Base-by-base conservation (phyloP, 2,113 vertebrate genomes). In the Callionymus lyra region DNA sequence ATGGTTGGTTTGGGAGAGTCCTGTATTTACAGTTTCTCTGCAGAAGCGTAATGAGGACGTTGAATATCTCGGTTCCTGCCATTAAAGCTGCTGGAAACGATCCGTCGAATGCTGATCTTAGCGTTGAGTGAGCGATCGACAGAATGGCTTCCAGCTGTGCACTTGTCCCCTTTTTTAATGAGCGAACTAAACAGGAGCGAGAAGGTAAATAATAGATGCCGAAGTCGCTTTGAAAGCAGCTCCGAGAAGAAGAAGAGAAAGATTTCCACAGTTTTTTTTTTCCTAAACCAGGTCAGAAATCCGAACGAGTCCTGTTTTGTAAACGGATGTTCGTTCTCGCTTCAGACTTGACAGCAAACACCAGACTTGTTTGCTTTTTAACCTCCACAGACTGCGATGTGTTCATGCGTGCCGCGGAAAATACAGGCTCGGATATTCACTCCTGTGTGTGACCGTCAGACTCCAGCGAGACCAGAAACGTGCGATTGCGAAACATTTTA, bases 121-220 rank as follows among this genome's bases (percentile, higher is more conserved):
- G 6, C 8, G 16, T 47, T 43, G 36, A 40, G 14, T 41, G 38
- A 50, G 47, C 38, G 45, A 44, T 47, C 39, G 56, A 18, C 35
- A 57, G 38, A 35, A 48, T 27, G 16, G 33, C 51, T 47, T 53
- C 43, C 47, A 56, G 47, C 44, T 49, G 45, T 48, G 51, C 51
- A 10, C 66, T 59, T 64, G 49, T 53, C 17, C 50, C 61, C 50
- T 65, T 65, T 56, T 65, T 64, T 39, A 56, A 42, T 33, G 50
- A 68, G 47, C 59, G 41, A 58, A 65, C 56, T 60, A 64, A 77
- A 76, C 67, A 75, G 63, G 49, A 51, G 61, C 60, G 62, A 50
- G 61, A 44, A 51, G 65, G 70, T 80, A 63, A 83, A 81, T 81
- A 81, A 84, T 84, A 52, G 54, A 80, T 80, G 72, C 59, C 64